Percentiles rank a stretch among this genome's conserved stretches.
These are phyloP conservation scores for Prionailurus viverrinus DNA, from an alignment of 2,113 vertebrate genomes.

Conservation along the genomic window DNA sequence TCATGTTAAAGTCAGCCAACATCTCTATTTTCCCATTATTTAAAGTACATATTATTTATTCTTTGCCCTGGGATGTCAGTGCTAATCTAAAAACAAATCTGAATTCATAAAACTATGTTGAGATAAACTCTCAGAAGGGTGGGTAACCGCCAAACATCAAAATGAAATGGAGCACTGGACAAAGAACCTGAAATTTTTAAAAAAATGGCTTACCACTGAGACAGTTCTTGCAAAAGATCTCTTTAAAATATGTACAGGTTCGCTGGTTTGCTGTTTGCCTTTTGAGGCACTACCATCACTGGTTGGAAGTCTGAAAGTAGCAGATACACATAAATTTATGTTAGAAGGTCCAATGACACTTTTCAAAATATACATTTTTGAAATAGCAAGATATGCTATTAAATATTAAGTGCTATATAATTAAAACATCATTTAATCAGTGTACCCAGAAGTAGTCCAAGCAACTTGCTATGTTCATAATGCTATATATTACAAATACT, in stretches of 20 bases:
- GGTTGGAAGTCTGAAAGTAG: constrained; percentile 93
- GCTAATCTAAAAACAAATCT: constrained; percentile 30
- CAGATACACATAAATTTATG: constrained; percentile 48
- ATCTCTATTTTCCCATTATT: not conserved
- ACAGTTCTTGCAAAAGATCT: constrained; percentile 98
- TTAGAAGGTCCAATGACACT: constrained; percentile 6
- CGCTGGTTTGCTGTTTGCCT: constrained; percentile 98
- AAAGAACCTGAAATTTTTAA: not conserved
- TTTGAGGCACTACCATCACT: constrained; percentile 97
- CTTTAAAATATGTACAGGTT: constrained; percentile 98
- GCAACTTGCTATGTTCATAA: constrained; percentile 15
- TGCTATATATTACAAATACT: not conserved
- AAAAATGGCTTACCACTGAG: constrained; percentile 92
- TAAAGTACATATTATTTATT: constrained; percentile 32
- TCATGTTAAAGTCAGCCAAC: not conserved
- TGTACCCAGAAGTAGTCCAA: not conserved
- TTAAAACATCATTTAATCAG: constrained; percentile 17
- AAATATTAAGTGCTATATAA: not conserved
- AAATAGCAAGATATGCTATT: constrained; percentile 4
- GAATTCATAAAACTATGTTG: constrained; percentile 23
- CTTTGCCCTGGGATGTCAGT: constrained; percentile 10
- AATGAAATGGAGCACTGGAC: not conserved
- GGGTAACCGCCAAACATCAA: not conserved
- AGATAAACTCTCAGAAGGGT: constrained; percentile 15
- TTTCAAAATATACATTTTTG: constrained; percentile 6